Base-by-base conservation (phyloP, 1,140 invertebrate species). In the Zaprionus inermis region DNA sequence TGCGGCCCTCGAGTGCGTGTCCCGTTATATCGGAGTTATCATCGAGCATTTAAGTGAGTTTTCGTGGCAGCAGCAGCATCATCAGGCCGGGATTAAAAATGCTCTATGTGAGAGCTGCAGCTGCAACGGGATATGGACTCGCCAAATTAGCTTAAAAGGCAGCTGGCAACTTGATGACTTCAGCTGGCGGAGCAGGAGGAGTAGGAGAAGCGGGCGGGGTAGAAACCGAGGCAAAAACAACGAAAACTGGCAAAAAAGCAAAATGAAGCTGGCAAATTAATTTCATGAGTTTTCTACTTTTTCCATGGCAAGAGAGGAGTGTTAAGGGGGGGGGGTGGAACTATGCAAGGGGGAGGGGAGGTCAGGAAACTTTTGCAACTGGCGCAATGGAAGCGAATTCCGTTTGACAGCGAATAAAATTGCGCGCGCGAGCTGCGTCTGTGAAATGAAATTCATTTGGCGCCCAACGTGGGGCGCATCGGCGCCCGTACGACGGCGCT, bases 401-500 rank as follows among this genome's bases (percentile, higher is more conserved):
- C 67, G 80, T 89, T 88, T 89, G 83, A 88, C 83, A 89, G 84
- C 77, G 77, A 80, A 88, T 88, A 89, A 88, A 88, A 88, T 64
- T 89, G 82, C 70, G 75, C 61, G 70, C 73, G 76, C 79, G 63
- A 44, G 38, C 77, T 82, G 83, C 82, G 78, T 85, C 78, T 85
- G 81, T 30, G 64, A 89, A 89, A 74, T 89, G 76, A 85, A 88
- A 88, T 89, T 88, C 83, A 88, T 88, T 88, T 88, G 83, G 83
- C 84, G 79, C 79, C 79, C 65, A 56, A 72, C 56, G 67, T 71
- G 55, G 71, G 67, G 65, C 82, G 75, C 63, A 68, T 74, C 81
- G 79, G 71, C 76, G 78, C 64, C 69, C 64, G 49, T 58, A 32
- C n/a, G 57, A 28, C 58, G 38, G 32, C n/a, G 55, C 60, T 32